Evolutionary conservation across 2,888 invertebrate species (phyloP).

Genomic region (Tenthredo notha): DNA sequence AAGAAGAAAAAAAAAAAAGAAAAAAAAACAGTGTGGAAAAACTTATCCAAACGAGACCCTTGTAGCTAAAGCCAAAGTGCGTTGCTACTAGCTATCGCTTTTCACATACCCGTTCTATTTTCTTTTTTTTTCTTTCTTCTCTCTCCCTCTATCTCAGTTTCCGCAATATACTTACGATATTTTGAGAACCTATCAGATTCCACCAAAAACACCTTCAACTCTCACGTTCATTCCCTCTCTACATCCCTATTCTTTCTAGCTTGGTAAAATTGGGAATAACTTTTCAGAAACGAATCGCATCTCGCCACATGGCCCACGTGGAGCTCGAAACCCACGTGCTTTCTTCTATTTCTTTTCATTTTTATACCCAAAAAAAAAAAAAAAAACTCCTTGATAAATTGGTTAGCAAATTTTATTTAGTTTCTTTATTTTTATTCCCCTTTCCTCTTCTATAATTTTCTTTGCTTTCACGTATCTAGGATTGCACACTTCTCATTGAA

Average conservation of each 20-base stretch:
- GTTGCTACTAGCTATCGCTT: constrained; percentile 30
- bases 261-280: constrained; percentile 8
- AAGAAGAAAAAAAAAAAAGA: too few species aligned
- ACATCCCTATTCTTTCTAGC: constrained; percentile 54
- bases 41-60: neutral
- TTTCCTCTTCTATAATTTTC: neutral
- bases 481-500: too few species aligned
- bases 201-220: constrained; percentile 43
- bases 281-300: constrained; percentile 19
- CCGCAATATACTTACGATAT: constrained; percentile 2
- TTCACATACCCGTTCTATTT: constrained; percentile 19
- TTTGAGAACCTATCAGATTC: constrained; percentile 31
- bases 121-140: too few species aligned
- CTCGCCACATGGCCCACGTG: constrained; percentile 38
- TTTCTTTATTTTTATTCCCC: neutral
- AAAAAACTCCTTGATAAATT: neutral
- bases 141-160: neutral
- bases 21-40: too few species aligned
- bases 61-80: constrained; percentile 8
- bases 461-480: neutral
- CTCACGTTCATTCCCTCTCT: constrained; percentile 44
- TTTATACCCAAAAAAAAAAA: too few species aligned
- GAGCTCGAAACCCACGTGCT: constrained; percentile 15
- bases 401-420: neutral
- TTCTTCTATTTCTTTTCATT: neutral